phyloP scores from a whole-genome alignment of 2,113 vertebrate genomes.

The Paradoxurus hermaphroditus region DNA sequence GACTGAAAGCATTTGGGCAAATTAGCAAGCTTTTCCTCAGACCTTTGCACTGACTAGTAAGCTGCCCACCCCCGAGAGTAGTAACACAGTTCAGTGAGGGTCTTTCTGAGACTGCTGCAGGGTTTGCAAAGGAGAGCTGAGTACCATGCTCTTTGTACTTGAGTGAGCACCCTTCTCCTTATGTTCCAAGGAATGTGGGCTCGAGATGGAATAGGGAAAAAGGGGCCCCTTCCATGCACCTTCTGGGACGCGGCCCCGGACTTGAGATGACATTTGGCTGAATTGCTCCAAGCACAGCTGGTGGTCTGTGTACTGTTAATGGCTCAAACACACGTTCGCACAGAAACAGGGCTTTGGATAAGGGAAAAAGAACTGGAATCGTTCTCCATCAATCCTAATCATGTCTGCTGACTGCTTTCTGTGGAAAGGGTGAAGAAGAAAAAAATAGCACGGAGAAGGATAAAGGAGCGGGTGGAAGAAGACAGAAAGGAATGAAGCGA shows the following conservation, averaged over 20 bases:
- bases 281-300: conserved; percentile 6
- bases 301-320: neutral
- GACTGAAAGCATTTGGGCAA: neutral
- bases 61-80: neutral
- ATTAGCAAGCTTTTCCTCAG: neutral
- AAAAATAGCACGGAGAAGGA: neutral
- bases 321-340: neutral
- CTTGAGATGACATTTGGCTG: neutral
- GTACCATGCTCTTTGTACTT: neutral
- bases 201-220: neutral
- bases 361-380: neutral
- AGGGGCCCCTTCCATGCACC: neutral
- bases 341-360: neutral
- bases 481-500: neutral
- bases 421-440: neutral
- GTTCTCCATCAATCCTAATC: neutral
- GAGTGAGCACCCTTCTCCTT: neutral
- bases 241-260: neutral
- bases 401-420: neutral
- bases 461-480: neutral
- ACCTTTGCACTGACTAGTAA: neutral
- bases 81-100: neutral
- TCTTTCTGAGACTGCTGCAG: neutral
- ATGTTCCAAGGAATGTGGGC: neutral
- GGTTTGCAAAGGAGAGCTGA: neutral